Evolutionary conservation across 2,888 invertebrate species (phyloP), one percentile per base, ranked within the genome.

Genomic region (Pseudococcus viburni): DNA sequence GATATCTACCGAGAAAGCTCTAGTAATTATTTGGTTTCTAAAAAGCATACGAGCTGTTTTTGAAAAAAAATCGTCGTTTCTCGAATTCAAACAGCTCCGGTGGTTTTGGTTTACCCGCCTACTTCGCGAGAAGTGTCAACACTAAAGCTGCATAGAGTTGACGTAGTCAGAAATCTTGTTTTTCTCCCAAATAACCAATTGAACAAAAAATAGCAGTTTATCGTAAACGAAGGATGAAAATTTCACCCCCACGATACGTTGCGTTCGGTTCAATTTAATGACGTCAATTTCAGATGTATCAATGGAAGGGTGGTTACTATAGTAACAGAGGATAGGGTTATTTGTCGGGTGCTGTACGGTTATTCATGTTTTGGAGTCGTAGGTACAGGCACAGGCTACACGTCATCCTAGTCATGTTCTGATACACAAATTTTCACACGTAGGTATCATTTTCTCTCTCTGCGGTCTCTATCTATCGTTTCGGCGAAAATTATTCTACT

Each of bases 291-390:
- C 68, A 46, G 68, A 55, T 59, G 64, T 46, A 68, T 86, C 86
- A 68, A 86, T 86, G 86, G 86, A 42, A 86, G 86, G 86, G 86
- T 68, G 68, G 86, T 86, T 68, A 86, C 86, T 86, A 86, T 86
- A 68, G 86, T 86, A 68, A 86, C 86, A 59, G 46, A 19, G n/a
- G 33, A 59, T 59, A 19, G 42, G 39, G 68, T n/a, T 84, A 9
- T 46, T 12, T 9, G 80, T 46, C n/a, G n/a, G 80, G 46, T 83
- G 80, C 46, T 19, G 80, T 46, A 83, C 39, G 80, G n/a, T 83
- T 83, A 46, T 83, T 83, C 80, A 83, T 83, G 80, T 42, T 73
- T 73, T 73, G 33, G 17, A 33, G 33, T 73, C 33, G 17, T 42
- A 42, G 42, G 42, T 42, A 42, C 42, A 42, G 42, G 11, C n/a